phyloP scores from a whole-genome alignment of 2,797 vertebrate species.

The Ambastaia sidthimunki region DNA sequence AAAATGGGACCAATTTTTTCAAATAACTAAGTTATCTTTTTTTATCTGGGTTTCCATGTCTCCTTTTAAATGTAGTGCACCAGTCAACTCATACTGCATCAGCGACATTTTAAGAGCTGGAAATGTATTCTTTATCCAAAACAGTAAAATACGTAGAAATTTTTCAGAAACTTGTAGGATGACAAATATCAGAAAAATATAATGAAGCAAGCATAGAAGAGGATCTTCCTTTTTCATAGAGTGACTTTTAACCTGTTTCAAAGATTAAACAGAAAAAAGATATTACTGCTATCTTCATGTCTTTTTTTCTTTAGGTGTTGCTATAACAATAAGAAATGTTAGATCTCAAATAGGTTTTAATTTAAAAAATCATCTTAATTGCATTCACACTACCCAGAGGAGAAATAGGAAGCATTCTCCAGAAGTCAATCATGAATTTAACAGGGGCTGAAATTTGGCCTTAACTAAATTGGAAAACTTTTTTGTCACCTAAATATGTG shows the following conservation, averaged over 20 bases:
- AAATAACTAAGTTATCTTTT: neutral
- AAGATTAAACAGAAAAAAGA: neutral
- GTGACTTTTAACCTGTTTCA: neutral
- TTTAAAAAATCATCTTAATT: slow-evolving; percentile 4
- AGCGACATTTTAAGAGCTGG: too few relatives aligned
- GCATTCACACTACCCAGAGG: neutral
- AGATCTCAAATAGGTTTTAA: neutral
- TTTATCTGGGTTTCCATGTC: too few relatives aligned
- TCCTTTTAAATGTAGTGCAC: too few relatives aligned
- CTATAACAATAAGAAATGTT: neutral
- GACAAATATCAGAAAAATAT: neutral
- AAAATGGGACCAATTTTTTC: slow-evolving; percentile 16
- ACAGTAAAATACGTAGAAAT: neutral
- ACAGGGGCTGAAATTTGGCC: slow-evolving; percentile 7
- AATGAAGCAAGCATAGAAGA: neutral
- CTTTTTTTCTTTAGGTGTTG: neutral
- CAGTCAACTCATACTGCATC: too few relatives aligned
- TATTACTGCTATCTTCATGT: neutral
- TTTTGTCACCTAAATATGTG: slow-evolving; percentile 17
- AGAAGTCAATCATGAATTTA: slow-evolving; percentile 6
- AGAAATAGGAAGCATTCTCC: slow-evolving; percentile 15
- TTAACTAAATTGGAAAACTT: neutral
- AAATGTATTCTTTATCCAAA: neutral
- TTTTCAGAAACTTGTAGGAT: neutral
- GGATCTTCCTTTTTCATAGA: neutral